Base-by-base conservation (phyloP, 2,888 invertebrate species). In the Pristionchus entomophagus region DNA sequence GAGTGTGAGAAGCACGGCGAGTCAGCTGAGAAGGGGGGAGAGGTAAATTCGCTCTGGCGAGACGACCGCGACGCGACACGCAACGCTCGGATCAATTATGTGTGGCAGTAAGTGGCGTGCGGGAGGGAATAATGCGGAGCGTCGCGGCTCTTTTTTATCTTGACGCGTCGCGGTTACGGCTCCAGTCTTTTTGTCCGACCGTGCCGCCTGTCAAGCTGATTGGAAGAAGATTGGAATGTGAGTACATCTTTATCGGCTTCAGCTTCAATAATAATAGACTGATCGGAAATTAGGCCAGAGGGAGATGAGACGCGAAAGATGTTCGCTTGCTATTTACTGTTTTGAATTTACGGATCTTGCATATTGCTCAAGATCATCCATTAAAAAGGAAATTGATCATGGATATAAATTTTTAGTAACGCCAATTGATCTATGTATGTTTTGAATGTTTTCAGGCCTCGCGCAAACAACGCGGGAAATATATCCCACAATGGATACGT, bases 391-490 rank as follows among this genome's bases (percentile, higher is more conserved):
- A n/a, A n/a, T n/a, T n/a, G n/a, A n/a, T n/a, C 45, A 45, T 6
- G 6, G 14, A 10, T 45, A 10, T 45, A 45, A 14, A 10, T 45
- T 45, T 10, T 45, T 6, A 45, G 59, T 59, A 8, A n/a, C 26
- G n/a, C n/a, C 22, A 22, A 59, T 59, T 59, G 5, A 14, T 14
- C 59, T 22, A 6, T 26, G n/a, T 59, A 14, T 26, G 19, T 59
- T 8, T 59, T 59, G 59, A 17, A 69, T 35, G 6, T n/a, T 56
- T 81, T 12, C 32, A 81, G 81, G 81, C 56, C 81, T 56, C 81
- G 56, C n/a, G 26, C 17, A 8, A n/a, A 35, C n/a, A 53, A 49
- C 26, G 81, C n/a, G 35, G 81, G 56, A 5, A 81, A n/a, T 26
- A 35, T 53, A 10, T 5, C 81, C 56, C 53, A 81, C 35, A 51